Evolutionary conservation across 2,888 invertebrate genomes (phyloP), one percentile per base, ranked within the genome.

Genomic region (Drosophila pegasa): DNA sequence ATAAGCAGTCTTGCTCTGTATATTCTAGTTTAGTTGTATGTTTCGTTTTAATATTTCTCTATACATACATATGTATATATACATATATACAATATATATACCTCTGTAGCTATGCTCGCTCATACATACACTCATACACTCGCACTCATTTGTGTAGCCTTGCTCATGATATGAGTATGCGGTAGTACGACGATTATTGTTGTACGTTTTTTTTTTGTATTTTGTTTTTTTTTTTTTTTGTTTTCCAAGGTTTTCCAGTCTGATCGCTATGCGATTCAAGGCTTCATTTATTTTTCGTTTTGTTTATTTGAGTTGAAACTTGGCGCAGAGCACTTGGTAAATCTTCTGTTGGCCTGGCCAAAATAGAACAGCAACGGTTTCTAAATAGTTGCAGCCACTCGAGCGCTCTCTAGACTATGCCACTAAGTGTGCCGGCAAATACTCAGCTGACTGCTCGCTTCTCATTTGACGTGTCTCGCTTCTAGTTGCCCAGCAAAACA

Each of bases 201-300:
- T 77, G 60, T 67, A 71, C 59, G 66, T 38, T 12, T 8, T 33
- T 54, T 31, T 14, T 18, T 54, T 40, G n/a, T 58, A 65, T 75
- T 81, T 77, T 82, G 86, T 86, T 86, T 87, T 83, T 14, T 18
- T 54, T 40, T 22, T 58, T 67, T 75, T 81, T 77, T 82, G 86
- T 86, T 86, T 87, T 83, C 88, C 86, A 87, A 87, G 86, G 86
- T 88, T 86, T 86, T 86, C 87, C 80, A 88, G 81, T 84, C 73
- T 62, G 88, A 84, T 84, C 85, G 47, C 62, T 47, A 41, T 43
- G 68, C 71, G 87, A 54, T 82, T 84, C 83, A 84, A 84, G 83
- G 83, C 78, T 88, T 75, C 82, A 71, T 69, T 80, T 35, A 51
- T 47, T 47, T 47, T 12, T 20, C 25, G 20, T 50, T 50, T 50